Evolutionary conservation across 2,797 vertebrate species (phyloP), one percentile per base, ranked within the genome.

Genomic region (Melanotaenia pygmaea): DNA sequence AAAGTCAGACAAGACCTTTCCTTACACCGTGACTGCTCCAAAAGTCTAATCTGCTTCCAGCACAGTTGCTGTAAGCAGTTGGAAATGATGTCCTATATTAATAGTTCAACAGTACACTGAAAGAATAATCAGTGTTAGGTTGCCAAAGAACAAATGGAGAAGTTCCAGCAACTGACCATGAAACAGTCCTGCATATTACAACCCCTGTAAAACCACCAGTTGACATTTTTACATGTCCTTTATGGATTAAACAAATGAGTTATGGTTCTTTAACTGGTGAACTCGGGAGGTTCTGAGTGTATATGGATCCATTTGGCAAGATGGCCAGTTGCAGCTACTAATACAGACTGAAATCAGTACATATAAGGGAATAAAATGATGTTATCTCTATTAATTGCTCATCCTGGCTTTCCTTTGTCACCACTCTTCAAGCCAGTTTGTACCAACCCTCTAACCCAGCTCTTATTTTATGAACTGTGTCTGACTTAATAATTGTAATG

Each of bases 121-220:
- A 58, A 22, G 40, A 45, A 32, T 34, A 24, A 54, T 40, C 6
- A 24, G 13, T 8, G 11, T 8, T 18, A 54, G 22, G 47, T 32
- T 54, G 57, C 0, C 43, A 47, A 0, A 51, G n/a, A 70, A 43
- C 1, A 0, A 53, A n/a, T 32, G 18, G 56, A 67, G 38, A 18
- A 32, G 0, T 18, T 13, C 16, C 34, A 37, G 32, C 45, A 51
- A 32, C 32, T 54, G 22, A 35, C 58, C 24, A 13, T 35, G 20
- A 16, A 61, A 65, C 8, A 59, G 14, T 50, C 40, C 13, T 8
- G 38, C 47, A 50, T 38, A 51, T 59, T 64, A 64, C 38, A 43
- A 67, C 8, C 34, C 28, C 38, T 22, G 37, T 69, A 58, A 67
- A 67, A 61, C 50, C 50, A 24, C 59, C 34, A n/a, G 47, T 32